Evolutionary conservation across 2,888 invertebrate genomes (phyloP), one percentile per base, ranked within the genome.

Genomic region (Meta bourneti): DNA sequence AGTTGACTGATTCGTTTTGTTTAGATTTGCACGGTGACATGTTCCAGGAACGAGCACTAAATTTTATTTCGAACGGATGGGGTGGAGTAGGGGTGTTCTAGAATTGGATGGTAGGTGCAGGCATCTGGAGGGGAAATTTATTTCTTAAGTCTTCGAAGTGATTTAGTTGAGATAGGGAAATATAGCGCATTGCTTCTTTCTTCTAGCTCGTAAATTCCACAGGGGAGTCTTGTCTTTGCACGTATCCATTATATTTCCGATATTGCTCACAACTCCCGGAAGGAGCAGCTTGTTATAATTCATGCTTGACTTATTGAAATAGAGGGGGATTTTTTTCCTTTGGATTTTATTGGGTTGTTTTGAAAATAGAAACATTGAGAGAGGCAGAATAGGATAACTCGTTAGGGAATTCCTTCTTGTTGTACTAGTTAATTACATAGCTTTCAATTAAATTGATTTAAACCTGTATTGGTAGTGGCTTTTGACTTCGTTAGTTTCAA

Each of bases 121-220:
- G 75, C 51, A 84, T 84, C 84, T 84, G 72, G 84, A 75, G 75
- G 54, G 54, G 85, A 78, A 86, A 86, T 86, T 86, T 86, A 86
- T 86, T 86, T 86, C 77, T 69, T 16, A 52, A 48, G 77, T 78
- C 48, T 20, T 0, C 13, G 20, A 61, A 75, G 34, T 16, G 49
- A 49, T 34, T 72, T 34, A 52, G 19, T 51, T 20, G 19, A 16
- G 7, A 11, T n/a, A 34, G 11, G 75, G 72, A 75, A 34, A 75
- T 48, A n/a, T 61, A 48, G 13, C n/a, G 34, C 52, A 54, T 11
- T 72, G 16, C 54, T 75, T 75, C 52, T 84, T 84, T 71, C 54
- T 75, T 75, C 11, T 54, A 54, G 54, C 34, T 75, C 84, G 75
- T 84, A 84, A 84, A 84, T 75, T 78, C 16, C 54, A 13, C 5